A percentile compares a stretch with the other conserved stretches of the same genome.
Evolutionary conservation across 2,888 invertebrate species (phyloP).

Genomic region (Autographa gamma): DNA sequence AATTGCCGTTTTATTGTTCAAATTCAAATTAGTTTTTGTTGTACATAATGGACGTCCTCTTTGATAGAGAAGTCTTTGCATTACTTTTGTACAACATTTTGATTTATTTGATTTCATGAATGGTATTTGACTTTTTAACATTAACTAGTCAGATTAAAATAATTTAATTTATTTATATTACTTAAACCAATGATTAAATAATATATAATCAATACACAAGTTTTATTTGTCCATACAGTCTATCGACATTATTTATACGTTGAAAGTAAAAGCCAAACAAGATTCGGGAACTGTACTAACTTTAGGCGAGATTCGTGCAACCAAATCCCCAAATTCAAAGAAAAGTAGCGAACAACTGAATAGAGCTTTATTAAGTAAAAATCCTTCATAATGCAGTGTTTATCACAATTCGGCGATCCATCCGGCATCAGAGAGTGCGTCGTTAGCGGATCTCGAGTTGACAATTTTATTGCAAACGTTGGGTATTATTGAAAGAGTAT

Average conservation of each 20-base stretch:
- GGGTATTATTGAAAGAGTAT: slow-evolving; percentile 77
- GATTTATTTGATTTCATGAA: background rate
- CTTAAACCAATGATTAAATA: no score
- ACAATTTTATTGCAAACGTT: slow-evolving; percentile 82
- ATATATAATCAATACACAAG: no score
- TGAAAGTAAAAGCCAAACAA: no score
- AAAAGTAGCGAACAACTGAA: slow-evolving; percentile 11
- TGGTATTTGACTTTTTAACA: background rate
- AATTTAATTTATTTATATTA: no score
- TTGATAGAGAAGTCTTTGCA: slow-evolving; percentile 25
- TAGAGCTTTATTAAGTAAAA: slow-evolving; percentile 48
- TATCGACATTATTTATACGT: no score
- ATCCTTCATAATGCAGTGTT: slow-evolving; percentile 49
- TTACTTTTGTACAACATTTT: background rate
- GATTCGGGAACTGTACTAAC: no score
- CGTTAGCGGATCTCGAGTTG: slow-evolving; percentile 83
- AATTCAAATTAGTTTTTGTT: slow-evolving; percentile 75
- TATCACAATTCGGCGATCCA: slow-evolving; percentile 58
- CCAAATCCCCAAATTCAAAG: background rate
- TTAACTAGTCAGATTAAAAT: background rate
- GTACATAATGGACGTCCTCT: slow-evolving; percentile 32
- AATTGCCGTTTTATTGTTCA: slow-evolving; percentile 78
- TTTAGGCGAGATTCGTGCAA: background rate
- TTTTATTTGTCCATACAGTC: no score
- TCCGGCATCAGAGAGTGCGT: slow-evolving; percentile 73